Base-by-base conservation (phyloP, 2,888 invertebrate species). In the Zhuqinia jingwanae region DNA sequence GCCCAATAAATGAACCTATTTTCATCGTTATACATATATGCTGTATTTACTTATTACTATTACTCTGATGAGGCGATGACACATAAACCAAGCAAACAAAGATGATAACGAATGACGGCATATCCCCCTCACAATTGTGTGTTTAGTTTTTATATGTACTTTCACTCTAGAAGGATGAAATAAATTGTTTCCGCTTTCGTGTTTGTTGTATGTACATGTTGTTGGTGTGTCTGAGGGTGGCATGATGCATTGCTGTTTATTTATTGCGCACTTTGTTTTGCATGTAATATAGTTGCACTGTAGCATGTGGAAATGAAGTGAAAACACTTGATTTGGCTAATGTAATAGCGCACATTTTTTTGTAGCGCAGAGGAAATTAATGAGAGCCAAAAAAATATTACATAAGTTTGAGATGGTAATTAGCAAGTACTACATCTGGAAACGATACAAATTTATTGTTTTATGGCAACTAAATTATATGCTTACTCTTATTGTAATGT, bases 131-230 rank as follows among this genome's bases (percentile, higher is more conserved):
- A 50, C 73, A 73, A 73, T 47, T n/a, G n/a, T n/a, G n/a, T 73
- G 50, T 73, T 73, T 73, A 50, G 25, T 50, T 73, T 73, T n/a
- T n/a, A n/a, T n/a, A n/a, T n/a, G 17, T 45, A n/a, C 73, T 73
- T 73, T 73, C 73, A 73, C 73, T 73, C n/a, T n/a, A 25, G 73
- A 47, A 73, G 13, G 27, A 13, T 50, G 73, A 50, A 50, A 73
- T 73, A 73, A 73, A 73, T 73, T 73, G 50, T 73, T 73, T 73
- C 73, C 50, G 47, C 50, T 47, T 50, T 73, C 50, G n/a, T 50
- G 50, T 47, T 68, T 22, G 42, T 68, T 68, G 36, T 36, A 6
- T 36, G 36, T 8, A 8, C 22, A n/a, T 56, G 22, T 68, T n/a
- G n/a, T n/a, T n/a, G n/a, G n/a, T n/a, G n/a, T n/a, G n/a, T n/a